Evolutionary conservation across 2,797 vertebrate genomes (phyloP).

Genomic region (Vireo griseus): DNA sequence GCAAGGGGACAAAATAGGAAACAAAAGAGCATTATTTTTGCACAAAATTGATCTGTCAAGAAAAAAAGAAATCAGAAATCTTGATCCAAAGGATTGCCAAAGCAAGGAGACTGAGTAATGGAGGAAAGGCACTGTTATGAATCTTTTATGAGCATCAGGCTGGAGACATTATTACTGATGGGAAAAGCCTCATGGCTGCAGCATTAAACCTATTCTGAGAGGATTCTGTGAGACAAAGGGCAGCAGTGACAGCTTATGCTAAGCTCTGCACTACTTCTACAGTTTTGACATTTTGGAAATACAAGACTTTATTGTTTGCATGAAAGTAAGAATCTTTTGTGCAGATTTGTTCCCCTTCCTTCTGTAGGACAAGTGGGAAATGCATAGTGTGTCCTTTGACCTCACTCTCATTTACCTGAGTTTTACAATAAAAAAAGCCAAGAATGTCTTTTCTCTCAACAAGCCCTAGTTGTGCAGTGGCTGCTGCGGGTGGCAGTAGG

Average conservation of each 20-base stretch:
- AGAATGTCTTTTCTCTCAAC: background rate
- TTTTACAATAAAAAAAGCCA: background rate
- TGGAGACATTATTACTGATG: background rate
- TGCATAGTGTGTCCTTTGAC: background rate
- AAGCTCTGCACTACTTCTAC: background rate
- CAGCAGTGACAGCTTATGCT: background rate
- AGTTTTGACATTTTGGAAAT: background rate
- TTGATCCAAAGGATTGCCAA: background rate
- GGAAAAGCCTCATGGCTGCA: background rate
- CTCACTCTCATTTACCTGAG: background rate
- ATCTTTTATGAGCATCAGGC: background rate
- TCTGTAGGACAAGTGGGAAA: background rate
- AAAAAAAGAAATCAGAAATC: background rate
- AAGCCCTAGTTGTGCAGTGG: background rate
- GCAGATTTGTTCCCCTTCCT: background rate
- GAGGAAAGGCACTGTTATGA: background rate
- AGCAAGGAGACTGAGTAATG: background rate
- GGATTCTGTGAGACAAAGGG: background rate
- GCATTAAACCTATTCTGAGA: background rate
- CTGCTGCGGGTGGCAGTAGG: background rate
- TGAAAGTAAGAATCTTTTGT: background rate
- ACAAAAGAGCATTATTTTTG: background rate
- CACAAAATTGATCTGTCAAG: background rate
- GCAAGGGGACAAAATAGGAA: background rate
- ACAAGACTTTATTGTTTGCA: background rate